phyloP scores from a whole-genome alignment of 2,888 invertebrate genomes.

The Drosophila antonietae region DNA sequence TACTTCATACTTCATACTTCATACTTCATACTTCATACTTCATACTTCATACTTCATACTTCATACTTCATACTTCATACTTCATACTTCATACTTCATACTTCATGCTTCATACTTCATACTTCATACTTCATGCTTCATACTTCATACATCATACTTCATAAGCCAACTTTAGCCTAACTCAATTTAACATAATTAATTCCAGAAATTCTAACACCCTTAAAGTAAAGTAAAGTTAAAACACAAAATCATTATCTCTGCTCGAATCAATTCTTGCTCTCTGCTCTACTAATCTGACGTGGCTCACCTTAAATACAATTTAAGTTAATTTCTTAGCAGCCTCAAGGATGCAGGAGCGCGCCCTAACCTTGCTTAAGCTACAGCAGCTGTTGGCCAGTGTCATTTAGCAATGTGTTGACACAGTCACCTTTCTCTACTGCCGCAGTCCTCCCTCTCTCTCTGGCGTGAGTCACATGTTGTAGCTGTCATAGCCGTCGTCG shows the following conservation, averaged over 20 bases:
- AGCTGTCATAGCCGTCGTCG: slow-evolving; percentile 35
- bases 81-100: background rate
- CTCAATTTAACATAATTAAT: background rate
- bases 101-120: background rate
- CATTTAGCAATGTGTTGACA: slow-evolving; percentile 71
- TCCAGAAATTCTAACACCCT: background rate
- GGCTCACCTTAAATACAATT: background rate
- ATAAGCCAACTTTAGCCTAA: background rate
- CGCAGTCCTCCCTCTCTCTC: slow-evolving; percentile 3
- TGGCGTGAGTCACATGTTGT: slow-evolving; percentile 63
- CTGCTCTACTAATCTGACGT: background rate
- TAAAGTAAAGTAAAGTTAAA: no score
- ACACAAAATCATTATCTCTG: background rate
- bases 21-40: background rate
- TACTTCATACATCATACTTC: background rate
- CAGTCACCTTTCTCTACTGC: slow-evolving; percentile 25
- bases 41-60: background rate
- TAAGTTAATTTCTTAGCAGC: background rate
- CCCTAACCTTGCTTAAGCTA: slow-evolving; percentile 12
- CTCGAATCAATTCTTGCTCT: background rate
- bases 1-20: no score
- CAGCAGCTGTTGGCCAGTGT: slow-evolving; percentile 45
- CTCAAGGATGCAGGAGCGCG: background rate
- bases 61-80: background rate
- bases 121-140: background rate